phyloP scores from a whole-genome alignment of 2,113 vertebrate genomes.

The Cyanistes caeruleus region DNA sequence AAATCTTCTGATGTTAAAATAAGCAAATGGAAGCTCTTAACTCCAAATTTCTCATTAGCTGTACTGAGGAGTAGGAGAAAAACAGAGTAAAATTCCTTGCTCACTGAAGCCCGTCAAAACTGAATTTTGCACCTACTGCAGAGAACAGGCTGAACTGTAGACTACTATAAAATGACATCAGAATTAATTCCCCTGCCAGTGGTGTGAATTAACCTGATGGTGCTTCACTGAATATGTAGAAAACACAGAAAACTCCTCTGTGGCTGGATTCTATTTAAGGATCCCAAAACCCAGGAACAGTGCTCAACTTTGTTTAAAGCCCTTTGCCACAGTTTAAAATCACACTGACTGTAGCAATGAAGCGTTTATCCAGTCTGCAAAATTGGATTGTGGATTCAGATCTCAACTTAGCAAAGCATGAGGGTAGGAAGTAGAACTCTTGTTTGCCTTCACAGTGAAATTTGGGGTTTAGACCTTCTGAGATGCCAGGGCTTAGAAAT shows the following conservation, averaged over 20 bases:
- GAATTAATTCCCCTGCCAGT: not conserved
- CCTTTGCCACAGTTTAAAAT: not conserved
- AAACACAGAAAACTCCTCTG: not conserved
- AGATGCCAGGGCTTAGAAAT: not conserved
- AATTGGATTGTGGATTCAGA: not conserved
- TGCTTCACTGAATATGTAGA: not conserved
- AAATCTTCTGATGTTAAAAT: not conserved
- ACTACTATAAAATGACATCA: not conserved
- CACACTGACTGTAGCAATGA: not conserved
- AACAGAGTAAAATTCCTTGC: not conserved
- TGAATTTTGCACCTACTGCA: not conserved
- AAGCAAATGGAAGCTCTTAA: not conserved
- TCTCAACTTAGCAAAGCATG: not conserved
- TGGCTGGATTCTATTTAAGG: not conserved
- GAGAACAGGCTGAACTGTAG: not conserved
- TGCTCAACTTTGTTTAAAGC: not conserved
- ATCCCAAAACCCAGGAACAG: not conserved
- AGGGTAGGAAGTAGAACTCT: not conserved
- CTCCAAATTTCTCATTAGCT: not conserved
- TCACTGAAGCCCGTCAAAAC: not conserved
- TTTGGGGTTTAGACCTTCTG: not conserved
- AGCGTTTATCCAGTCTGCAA: not conserved
- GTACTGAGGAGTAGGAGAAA: not conserved
- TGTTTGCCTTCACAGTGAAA: not conserved
- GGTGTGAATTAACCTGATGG: not conserved